These are phyloP conservation scores for Hirtodrosophila trivittata DNA, from an alignment of 2,888 invertebrate species.

Conservation along the genomic window DNA sequence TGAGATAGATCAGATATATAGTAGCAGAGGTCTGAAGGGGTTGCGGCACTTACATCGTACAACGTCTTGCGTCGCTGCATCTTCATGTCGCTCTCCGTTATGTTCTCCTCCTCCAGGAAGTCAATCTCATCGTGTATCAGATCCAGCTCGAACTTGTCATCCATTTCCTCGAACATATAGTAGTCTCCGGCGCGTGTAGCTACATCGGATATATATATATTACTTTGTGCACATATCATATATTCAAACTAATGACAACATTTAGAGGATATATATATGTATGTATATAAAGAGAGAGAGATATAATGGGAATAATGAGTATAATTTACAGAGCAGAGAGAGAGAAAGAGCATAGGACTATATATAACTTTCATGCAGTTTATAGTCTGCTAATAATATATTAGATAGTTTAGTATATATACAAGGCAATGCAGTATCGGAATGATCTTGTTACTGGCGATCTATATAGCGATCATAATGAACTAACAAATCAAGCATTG, in stretches of 20 bases:
- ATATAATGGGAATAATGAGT: constrained; percentile 10
- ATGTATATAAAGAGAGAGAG: constrained; percentile 22
- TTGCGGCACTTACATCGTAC: constrained; percentile 79
- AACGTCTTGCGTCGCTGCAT: constrained; percentile 82
- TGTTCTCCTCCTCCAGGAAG: constrained; percentile 80
- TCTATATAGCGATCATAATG: constrained; percentile 15
- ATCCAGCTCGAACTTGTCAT: constrained; percentile 90
- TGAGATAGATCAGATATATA: too few species aligned
- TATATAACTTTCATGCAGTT: constrained; percentile 61
- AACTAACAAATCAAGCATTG: constrained; percentile 56
- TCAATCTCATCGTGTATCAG: constrained; percentile 87
- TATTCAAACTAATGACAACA: constrained; percentile 42
- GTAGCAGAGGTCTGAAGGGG: background rate
- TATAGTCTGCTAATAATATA: constrained; percentile 15
- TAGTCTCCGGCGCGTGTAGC: constrained; percentile 99
- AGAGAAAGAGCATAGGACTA: constrained; percentile 24
- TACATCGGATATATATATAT: background rate
- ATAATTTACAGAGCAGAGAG: constrained; percentile 49
- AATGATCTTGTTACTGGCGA: constrained; percentile 20
- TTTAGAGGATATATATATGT: constrained; percentile 51
- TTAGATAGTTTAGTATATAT: constrained; percentile 17
- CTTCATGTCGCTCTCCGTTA: constrained; percentile 82
- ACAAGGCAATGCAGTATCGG: constrained; percentile 47
- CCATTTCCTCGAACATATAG: constrained; percentile 99
- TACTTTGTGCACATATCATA: too few species aligned